phyloP scores from a whole-genome alignment of 2,888 invertebrate species.

The Idaea aversata region DNA sequence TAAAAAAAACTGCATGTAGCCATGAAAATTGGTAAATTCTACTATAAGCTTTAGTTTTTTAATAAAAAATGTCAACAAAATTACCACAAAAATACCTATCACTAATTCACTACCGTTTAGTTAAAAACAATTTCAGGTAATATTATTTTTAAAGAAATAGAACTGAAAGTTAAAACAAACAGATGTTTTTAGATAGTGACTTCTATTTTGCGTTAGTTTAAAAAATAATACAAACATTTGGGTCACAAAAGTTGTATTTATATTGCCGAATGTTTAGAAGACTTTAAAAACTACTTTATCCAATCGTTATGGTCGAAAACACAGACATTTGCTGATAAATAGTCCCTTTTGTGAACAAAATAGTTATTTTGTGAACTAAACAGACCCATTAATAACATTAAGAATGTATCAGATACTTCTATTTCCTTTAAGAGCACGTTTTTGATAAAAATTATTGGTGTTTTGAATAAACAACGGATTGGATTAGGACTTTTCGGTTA shows the following conservation, averaged over 20 bases:
- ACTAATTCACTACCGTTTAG: too few relatives aligned
- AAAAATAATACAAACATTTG: conserved; percentile 7
- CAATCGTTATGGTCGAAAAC: not conserved
- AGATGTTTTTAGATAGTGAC: too few relatives aligned
- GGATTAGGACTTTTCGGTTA: not conserved
- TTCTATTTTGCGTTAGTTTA: not conserved
- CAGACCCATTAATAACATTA: not conserved
- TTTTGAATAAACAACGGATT: not conserved
- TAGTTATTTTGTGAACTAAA: not conserved
- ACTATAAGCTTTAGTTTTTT: too few relatives aligned
- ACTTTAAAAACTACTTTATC: not conserved
- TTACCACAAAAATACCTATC: too few relatives aligned
- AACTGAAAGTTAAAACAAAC: not conserved
- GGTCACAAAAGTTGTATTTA: conserved; percentile 24
- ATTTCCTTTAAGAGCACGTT: not conserved
- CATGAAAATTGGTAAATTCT: too few relatives aligned
- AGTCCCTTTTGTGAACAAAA: not conserved
- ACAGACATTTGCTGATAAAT: not conserved
- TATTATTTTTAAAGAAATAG: not conserved
- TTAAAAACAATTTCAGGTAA: not conserved
- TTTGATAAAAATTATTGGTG: not conserved
- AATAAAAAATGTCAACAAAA: too few relatives aligned
- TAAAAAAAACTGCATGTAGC: too few relatives aligned
- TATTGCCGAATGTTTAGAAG: conserved; percentile 11
- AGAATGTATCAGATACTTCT: not conserved